A percentile compares a stretch with the other conserved stretches of the same genome.
phyloP scores from a whole-genome alignment of 2,113 vertebrate genomes.

The Muntiacus muntjak region DNA sequence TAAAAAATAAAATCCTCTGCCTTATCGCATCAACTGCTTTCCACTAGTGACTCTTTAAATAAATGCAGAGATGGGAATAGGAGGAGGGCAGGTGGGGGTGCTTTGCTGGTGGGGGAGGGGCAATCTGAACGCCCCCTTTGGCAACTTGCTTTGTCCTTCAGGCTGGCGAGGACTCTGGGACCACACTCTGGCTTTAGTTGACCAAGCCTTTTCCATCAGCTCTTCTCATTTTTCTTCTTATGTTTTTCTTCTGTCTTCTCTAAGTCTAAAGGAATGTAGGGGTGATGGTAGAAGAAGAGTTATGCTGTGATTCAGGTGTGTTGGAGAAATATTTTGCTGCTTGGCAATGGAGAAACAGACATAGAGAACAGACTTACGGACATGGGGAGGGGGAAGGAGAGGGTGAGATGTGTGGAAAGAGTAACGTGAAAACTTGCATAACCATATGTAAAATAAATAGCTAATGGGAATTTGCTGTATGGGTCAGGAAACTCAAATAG shows the following conservation, averaged over 20 bases:
- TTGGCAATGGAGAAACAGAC: background rate
- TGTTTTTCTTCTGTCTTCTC: background rate
- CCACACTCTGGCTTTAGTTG: background rate
- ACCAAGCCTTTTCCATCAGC: background rate
- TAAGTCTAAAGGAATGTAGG: background rate
- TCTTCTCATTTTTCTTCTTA: background rate
- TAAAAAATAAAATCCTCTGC: conserved; percentile 41
- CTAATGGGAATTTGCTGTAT: background rate
- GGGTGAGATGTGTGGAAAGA: background rate
- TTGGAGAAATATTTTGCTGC: background rate
- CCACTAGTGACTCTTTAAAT: background rate
- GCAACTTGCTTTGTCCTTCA: background rate
- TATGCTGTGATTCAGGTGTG: background rate
- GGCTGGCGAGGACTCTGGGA: background rate
- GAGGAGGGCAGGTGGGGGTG: background rate
- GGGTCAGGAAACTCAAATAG: background rate
- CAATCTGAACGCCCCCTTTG: background rate
- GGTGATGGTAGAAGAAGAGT: background rate
- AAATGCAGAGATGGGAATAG: background rate
- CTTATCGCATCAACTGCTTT: background rate
- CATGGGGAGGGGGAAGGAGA: background rate
- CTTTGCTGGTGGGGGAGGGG: background rate
- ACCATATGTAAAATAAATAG: background rate
- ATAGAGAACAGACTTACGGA: background rate
- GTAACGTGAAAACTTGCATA: background rate